Conservation (phyloP, 2,888 invertebrate genomes). For the Anoplius nigerrimus region DNA sequence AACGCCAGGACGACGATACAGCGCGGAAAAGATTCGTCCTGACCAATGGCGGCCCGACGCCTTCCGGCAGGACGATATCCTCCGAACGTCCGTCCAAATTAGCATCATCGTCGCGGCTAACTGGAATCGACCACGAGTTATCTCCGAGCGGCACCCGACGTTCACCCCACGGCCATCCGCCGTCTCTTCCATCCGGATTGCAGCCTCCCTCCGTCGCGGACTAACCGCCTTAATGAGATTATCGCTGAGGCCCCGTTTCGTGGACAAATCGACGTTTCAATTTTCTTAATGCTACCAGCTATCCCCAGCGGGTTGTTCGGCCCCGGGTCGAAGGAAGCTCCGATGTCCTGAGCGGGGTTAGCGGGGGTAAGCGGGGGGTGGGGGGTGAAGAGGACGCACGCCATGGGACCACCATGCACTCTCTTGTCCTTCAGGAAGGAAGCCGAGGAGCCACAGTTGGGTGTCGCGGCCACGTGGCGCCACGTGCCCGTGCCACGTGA, state of each 20-base stretch:
- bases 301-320: constrained; percentile 53
- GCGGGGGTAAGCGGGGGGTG: too few relatives aligned
- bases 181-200: constrained; percentile 9
- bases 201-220: constrained; percentile 19
- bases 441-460: constrained; percentile 41
- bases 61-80: not conserved
- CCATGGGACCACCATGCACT: constrained; percentile 14
- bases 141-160: constrained; percentile 23
- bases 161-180: constrained; percentile 23
- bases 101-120: constrained; percentile 54
- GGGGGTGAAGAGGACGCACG: not conserved
- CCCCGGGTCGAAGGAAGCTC: not conserved
- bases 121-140: constrained; percentile 49
- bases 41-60: not conserved
- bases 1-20: too few relatives aligned
- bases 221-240: constrained; percentile 68
- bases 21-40: too few relatives aligned
- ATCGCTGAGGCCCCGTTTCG: constrained; percentile 65
- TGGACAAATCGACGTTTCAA: constrained; percentile 75
- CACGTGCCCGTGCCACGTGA: constrained; percentile 68
- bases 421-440: constrained; percentile 28
- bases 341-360: too few relatives aligned
- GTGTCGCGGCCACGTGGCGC: constrained; percentile 65
- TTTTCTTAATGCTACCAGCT: constrained; percentile 72
- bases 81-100: constrained; percentile 47